These are phyloP conservation scores for Hydropsyche tenuis DNA, from an alignment of 1,140 invertebrate species.

Conservation along the genomic window DNA sequence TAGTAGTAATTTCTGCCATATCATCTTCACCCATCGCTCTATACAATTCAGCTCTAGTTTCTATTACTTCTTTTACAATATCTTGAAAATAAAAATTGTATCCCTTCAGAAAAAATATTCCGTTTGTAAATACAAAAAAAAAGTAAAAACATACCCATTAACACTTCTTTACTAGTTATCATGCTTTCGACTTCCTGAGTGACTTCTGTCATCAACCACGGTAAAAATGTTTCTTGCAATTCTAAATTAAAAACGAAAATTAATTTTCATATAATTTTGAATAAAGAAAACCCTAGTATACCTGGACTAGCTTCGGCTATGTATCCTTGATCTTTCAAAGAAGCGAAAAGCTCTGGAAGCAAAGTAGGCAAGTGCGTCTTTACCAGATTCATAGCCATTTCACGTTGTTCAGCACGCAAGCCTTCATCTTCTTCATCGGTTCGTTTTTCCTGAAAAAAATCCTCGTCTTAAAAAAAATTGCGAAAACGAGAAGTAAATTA, in stretches of 20 bases:
- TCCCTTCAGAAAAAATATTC: background rate
- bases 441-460: slow-evolving; percentile 4
- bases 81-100: slow-evolving; percentile 56
- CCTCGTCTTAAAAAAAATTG: too few relatives aligned
- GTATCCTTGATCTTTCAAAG: slow-evolving; percentile 77
- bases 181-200: slow-evolving; percentile 78
- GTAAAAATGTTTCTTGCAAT: slow-evolving; percentile 81
- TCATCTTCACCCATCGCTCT: slow-evolving; percentile 51
- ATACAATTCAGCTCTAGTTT: slow-evolving; percentile 71
- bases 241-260: slow-evolving; percentile 58
- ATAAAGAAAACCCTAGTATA: slow-evolving; percentile 1
- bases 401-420: slow-evolving; percentile 66
- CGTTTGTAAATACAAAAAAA: too few relatives aligned
- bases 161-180: slow-evolving; percentile 77
- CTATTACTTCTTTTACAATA: slow-evolving; percentile 77
- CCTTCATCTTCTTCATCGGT: slow-evolving; percentile 24
- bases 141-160: slow-evolving; percentile 66
- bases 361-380: slow-evolving; percentile 85
- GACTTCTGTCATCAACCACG: slow-evolving; percentile 87
- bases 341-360: slow-evolving; percentile 82
- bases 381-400: slow-evolving; percentile 77
- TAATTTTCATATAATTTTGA: background rate
- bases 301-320: slow-evolving; percentile 60
- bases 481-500: too few relatives aligned
- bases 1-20: slow-evolving; percentile 24